Percentiles rank a stretch among this genome's conserved stretches.
phyloP scores from a whole-genome alignment of 2,797 vertebrate genomes.

The Danio jaintianensis region DNA sequence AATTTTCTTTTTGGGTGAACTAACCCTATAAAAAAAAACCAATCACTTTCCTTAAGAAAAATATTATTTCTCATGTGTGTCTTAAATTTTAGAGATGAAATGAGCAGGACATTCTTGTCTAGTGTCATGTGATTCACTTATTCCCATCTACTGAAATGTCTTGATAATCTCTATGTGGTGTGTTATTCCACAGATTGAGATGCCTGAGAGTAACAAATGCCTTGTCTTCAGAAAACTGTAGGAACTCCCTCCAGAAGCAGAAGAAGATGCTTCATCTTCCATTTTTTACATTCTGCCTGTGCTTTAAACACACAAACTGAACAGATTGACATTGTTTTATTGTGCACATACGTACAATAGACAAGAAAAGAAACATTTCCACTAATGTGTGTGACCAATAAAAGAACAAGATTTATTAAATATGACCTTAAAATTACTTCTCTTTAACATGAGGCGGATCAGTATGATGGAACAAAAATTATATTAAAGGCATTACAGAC shows the following conservation, averaged over 20 bases:
- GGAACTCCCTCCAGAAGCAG: neutral
- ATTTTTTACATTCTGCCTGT: neutral
- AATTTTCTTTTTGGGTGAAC: too few relatives aligned
- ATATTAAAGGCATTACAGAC: slow-evolving; percentile 75
- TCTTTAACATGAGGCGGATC: slow-evolving; percentile 74
- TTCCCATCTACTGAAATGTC: neutral
- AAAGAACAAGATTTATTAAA: slow-evolving; percentile 85
- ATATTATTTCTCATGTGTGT: neutral
- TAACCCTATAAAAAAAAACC: too few relatives aligned
- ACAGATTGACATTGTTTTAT: slow-evolving; percentile 19
- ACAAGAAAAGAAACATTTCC: slow-evolving; percentile 24
- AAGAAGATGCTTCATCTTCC: too few relatives aligned
- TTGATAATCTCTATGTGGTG: slow-evolving; percentile 23
- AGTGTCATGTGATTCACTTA: neutral
- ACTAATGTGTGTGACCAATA: slow-evolving; percentile 68
- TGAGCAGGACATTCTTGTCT: neutral
- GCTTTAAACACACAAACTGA: neutral
- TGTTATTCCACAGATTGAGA: slow-evolving; percentile 73
- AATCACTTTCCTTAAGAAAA: neutral
- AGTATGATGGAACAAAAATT: slow-evolving; percentile 72
- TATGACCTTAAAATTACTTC: slow-evolving; percentile 80
- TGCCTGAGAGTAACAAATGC: slow-evolving; percentile 79
- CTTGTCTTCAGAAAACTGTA: slow-evolving; percentile 77
- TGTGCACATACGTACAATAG: slow-evolving; percentile 15
- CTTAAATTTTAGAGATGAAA: neutral